Base-by-base conservation (phyloP, 2,888 invertebrate species). In the Caenorhabditis sulstoni region DNA sequence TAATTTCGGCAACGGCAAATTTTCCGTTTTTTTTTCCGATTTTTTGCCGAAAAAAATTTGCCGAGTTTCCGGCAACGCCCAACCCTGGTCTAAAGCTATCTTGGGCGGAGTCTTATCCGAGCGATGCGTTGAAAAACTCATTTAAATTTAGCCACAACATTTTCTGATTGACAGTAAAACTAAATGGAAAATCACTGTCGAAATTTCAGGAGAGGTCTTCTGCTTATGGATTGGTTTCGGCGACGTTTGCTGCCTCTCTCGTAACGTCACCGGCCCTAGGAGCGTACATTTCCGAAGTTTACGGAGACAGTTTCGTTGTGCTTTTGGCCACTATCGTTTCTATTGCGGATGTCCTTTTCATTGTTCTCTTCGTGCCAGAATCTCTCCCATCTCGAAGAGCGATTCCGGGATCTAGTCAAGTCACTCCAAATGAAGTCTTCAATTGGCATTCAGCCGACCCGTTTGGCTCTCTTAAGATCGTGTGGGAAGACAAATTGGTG, bases 371-470 rank as follows among this genome's bases (percentile, higher is more conserved):
- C 67, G 98, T 99, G 87, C 98, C 99, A 29, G 99, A 99, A 92
- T 97, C 97, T 89, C 93, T 99, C 87, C 96, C 98, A 29, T 96
- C 97, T 91, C 97, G 97, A 92, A 94, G 94, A 35, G 39, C 20
- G 12, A 45, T 65, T 0, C 45, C 52, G 3, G 39, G 41, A 3
- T 45, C 59, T 1, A 45, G 55, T 3, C 74, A 67, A 35, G 57
- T 75, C 29, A 70, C 76, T 11, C 66, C 76, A 5, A 76, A 71
- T 8, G 84, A 84, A 12, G 81, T 80, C 4, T 81, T 96, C 88
- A 95, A 95, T 88, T 97, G 96, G 96, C 97, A 98, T 91, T 91
- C 96, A 91, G 97, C 97, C 3, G 98, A 99, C 93, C 99, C 99
- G 4, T 98, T 99, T 77, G 82, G 83, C n/a, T 85, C 89, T 1